Conservation (phyloP, 2,888 invertebrate genomes). For the Heterodera filipjevi region DNA sequence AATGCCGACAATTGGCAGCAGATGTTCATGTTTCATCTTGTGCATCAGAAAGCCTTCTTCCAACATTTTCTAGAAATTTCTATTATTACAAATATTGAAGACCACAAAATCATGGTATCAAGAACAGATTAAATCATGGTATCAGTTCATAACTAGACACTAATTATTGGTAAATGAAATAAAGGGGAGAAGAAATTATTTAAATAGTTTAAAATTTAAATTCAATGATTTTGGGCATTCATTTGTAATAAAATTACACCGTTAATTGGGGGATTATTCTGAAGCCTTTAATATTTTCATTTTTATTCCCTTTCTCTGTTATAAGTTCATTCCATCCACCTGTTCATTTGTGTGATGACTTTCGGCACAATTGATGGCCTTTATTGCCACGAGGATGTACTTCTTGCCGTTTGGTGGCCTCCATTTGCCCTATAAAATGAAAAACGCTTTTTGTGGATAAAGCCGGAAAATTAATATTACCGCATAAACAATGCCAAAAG, state of each 20-base stretch:
- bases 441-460: neutral
- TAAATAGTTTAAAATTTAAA: too few relatives aligned
- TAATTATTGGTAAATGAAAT: too few relatives aligned
- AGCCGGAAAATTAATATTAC: constrained; percentile 16
- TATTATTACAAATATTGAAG: too few relatives aligned
- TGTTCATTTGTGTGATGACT: constrained; percentile 37
- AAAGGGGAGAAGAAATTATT: too few relatives aligned
- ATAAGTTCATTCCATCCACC: constrained; percentile 11
- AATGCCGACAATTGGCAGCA: constrained; percentile 60
- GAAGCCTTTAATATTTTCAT: neutral
- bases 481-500: constrained; percentile 62
- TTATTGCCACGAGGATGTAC: constrained; percentile 56
- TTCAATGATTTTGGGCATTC: too few relatives aligned
- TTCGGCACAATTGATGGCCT: constrained; percentile 43
- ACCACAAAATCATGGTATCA: too few relatives aligned
- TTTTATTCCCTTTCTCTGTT: neutral
- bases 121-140: too few relatives aligned
- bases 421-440: constrained; percentile 51
- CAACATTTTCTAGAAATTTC: constrained; percentile 53
- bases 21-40: constrained; percentile 52
- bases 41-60: constrained; percentile 61
- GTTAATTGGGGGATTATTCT: too few relatives aligned
- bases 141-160: too few relatives aligned
- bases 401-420: constrained; percentile 34
- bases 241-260: too few relatives aligned